These are phyloP conservation scores for Drosophila ficusphila DNA, from an alignment of 1,140 invertebrate species.

Conservation along the genomic window DNA sequence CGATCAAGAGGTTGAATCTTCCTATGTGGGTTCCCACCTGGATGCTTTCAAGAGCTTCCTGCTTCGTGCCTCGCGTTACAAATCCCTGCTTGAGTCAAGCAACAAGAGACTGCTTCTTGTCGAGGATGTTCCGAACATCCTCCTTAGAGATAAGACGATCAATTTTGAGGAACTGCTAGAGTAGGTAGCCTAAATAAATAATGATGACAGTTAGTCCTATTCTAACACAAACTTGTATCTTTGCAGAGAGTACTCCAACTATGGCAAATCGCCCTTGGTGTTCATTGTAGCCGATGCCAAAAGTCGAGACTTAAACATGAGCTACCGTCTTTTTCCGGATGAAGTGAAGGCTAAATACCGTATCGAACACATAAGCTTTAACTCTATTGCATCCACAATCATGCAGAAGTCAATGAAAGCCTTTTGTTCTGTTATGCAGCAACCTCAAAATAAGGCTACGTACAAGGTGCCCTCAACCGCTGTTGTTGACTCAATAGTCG, in stretches of 20 bases:
- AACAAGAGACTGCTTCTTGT: constrained; percentile 87
- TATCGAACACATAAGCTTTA: constrained; percentile 89
- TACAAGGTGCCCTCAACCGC: constrained; percentile 86
- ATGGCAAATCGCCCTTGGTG: constrained; percentile 88
- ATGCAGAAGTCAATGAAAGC: constrained; percentile 88
- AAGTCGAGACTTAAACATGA: constrained; percentile 86
- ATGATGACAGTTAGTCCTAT: no score
- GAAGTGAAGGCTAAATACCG: constrained; percentile 86
- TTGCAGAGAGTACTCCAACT: constrained; percentile 87
- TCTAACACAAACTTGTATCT: no score
- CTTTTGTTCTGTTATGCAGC: constrained; percentile 85
- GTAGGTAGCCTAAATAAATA: no score
- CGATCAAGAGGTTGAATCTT: constrained; percentile 61
- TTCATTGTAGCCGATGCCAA: constrained; percentile 89
- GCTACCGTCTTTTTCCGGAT: constrained; percentile 87
- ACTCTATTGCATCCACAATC: constrained; percentile 87
- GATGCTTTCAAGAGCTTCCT: constrained; percentile 89
- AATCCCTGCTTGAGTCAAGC: constrained; percentile 86
- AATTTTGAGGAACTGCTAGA: constrained; percentile 87
- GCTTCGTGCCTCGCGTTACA: constrained; percentile 88
- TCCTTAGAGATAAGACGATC: constrained; percentile 86
- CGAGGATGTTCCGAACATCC: constrained; percentile 91
- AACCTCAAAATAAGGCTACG: constrained; percentile 71
- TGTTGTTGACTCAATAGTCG: constrained; percentile 88
- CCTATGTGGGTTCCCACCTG: constrained; percentile 86